Conservation (phyloP, 2,113 vertebrate genomes). For the Takifugu flavidus region DNA sequence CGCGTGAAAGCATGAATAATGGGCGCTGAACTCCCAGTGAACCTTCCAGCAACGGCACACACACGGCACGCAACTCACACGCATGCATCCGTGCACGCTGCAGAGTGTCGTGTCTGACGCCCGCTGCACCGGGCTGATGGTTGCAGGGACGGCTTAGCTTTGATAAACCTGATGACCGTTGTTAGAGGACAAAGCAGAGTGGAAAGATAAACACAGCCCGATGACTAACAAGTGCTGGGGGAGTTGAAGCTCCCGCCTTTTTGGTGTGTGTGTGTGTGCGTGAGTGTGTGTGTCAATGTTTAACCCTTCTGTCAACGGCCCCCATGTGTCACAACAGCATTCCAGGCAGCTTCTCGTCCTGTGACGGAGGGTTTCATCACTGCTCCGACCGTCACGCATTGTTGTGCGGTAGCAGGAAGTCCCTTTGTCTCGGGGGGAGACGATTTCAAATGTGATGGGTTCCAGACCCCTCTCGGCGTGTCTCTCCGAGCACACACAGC, state of each 20-base stretch:
- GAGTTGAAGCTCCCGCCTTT: constrained; percentile 59
- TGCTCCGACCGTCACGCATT: constrained; percentile 29
- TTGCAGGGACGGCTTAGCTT: constrained; percentile 22
- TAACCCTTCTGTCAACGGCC: constrained; percentile 69
- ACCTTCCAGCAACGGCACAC: constrained; percentile 51
- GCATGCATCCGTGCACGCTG: constrained; percentile 29
- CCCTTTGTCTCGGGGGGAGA: constrained; percentile 19
- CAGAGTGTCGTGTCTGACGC: constrained; percentile 52
- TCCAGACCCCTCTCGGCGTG: constrained; percentile 28
- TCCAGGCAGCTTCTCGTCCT: constrained; percentile 57
- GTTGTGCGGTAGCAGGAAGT: constrained; percentile 32
- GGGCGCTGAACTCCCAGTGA: constrained; percentile 69
- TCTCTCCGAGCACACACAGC: constrained; percentile 29
- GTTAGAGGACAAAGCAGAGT: constrained; percentile 37
- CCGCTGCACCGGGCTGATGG: constrained; percentile 16
- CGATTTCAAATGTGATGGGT: constrained; percentile 26
- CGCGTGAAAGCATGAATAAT: constrained; percentile 65
- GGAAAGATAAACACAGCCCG: constrained; percentile 58
- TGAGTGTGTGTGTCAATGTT: constrained; percentile 57
- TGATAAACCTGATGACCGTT: constrained; percentile 58
- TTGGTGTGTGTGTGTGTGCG: constrained; percentile 45
- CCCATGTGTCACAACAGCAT: constrained; percentile 69
- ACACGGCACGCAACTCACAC: constrained; percentile 49
- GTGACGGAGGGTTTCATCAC: constrained; percentile 62
- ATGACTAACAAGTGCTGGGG: constrained; percentile 35